A percentile compares a stretch with the other conserved stretches of the same genome.
Conservation (phyloP, 92 coral and sea anemone genomes). For the Isaurus tuberculatus region DNA sequence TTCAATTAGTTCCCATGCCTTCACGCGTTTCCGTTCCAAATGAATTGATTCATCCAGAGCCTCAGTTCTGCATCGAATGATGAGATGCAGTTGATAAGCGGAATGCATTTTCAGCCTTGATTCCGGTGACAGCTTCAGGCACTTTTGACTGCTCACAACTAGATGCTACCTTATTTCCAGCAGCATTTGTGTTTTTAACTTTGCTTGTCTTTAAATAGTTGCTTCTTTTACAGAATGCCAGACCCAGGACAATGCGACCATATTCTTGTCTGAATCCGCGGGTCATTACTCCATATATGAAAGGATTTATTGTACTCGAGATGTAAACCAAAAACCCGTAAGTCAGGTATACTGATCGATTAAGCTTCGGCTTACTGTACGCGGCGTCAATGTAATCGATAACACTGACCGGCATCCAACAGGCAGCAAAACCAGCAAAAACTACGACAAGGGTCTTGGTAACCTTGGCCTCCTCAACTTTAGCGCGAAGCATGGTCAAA, state of each 20-base stretch:
- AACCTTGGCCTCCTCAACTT: slow-evolving; percentile 83
- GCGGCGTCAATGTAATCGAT: slow-evolving; percentile 76
- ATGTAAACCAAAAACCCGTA: slow-evolving; percentile 69
- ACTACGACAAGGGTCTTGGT: slow-evolving; percentile 80
- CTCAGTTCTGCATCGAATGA: too few relatives aligned
- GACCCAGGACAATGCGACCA: slow-evolving; percentile 1
- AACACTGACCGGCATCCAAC: slow-evolving; percentile 84
- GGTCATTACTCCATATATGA: slow-evolving; percentile 76
- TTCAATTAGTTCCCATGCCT: too few relatives aligned
- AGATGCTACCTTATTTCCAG: background rate
- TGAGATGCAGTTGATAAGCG: background rate
- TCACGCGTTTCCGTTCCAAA: too few relatives aligned
- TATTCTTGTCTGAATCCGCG: slow-evolving; percentile 70
- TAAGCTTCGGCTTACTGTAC: slow-evolving; percentile 56
- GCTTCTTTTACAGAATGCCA: background rate
- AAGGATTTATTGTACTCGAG: slow-evolving; percentile 77
- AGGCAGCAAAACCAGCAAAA: slow-evolving; percentile 71
- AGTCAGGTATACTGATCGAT: slow-evolving; percentile 66
- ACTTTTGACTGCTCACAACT: background rate
- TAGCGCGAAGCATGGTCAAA: slow-evolving; percentile 59
- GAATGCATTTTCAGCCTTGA: background rate
- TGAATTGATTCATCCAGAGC: too few relatives aligned
- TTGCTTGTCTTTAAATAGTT: background rate
- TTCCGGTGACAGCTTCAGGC: background rate
- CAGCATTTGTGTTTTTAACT: background rate